Conservation (phyloP, 2,113 vertebrate genomes). For the Rhagologus leucostigma region DNA sequence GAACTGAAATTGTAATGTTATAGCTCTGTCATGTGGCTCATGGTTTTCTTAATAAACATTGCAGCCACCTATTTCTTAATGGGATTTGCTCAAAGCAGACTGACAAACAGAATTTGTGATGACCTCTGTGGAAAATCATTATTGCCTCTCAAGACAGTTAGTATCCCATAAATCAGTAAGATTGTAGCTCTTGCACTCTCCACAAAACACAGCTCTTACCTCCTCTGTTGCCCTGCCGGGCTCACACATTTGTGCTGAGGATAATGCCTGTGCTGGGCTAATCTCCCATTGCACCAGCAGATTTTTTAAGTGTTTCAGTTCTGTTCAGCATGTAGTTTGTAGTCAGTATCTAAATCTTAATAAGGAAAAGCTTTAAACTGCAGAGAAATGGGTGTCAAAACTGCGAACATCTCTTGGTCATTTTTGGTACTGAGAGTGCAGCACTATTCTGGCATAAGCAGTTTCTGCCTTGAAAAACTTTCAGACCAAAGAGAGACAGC, state of each 20-base stretch:
- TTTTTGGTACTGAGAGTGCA: neutral
- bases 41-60: constrained; percentile 23
- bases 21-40: neutral
- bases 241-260: neutral
- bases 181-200: neutral
- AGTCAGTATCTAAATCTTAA: neutral
- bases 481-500: neutral
- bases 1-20: neutral
- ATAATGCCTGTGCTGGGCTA: neutral
- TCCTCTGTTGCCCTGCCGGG: accelerated
- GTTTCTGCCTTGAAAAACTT: neutral
- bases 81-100: constrained; percentile 2
- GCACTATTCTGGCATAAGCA: neutral
- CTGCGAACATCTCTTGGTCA: neutral
- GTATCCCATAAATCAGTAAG: constrained; percentile 28
- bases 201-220: neutral
- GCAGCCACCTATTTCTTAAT: constrained; percentile 28
- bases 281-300: neutral
- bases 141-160: neutral
- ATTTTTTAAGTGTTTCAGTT: neutral
- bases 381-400: neutral
- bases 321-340: neutral
- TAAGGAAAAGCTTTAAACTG: neutral
- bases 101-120: constrained; percentile 34
- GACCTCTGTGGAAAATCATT: constrained; percentile 35